Evolutionary conservation across 2,888 invertebrate genomes (phyloP), one percentile per base, ranked within the genome.

Genomic region (Theretra japonica): DNA sequence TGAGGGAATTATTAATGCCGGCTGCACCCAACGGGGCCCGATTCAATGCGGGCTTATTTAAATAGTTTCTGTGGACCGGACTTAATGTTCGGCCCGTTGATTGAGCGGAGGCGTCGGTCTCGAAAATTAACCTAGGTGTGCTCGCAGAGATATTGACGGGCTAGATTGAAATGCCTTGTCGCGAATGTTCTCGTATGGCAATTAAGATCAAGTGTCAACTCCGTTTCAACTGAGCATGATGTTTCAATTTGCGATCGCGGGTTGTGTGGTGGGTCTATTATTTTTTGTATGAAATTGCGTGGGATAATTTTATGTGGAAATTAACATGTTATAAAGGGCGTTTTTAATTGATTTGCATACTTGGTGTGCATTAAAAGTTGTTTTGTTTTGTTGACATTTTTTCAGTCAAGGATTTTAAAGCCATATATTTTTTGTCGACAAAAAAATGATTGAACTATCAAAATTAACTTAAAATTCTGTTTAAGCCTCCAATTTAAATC

Each of bases 1-100:
- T 91, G 83, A 92, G 84, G 85, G 93, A 91, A 94, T 94, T 94
- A 93, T 92, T 94, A 89, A 94, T 91, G 93, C 90, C 78, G 79
- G 83, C 84, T 86, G 89, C 88, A 83, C 86, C 81, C 86, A 84
- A 80, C 71, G 76, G 76, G 41, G 75, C 17, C 48, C 77, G 70
- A 71, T 80, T 82, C 75, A 82, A 82, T 83, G 79, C 82, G 83
- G 82, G 86, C 83, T 89, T 87, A 89, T 90, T 90, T 90, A 89
- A 89, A 90, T 90, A 88, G 86, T 85, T 85, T 83, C 81, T 80
- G 79, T 79, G 80, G 84, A 84, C 85, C 83, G 84, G 86, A 82
- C 81, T 84, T 86, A 83, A 85, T 83, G 82, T 80, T 80, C 78
- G 84, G 83, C 81, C 83, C 80, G 81, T 41, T 89, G 88, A 86